A percentile compares a stretch with the other conserved stretches of the same genome.
Evolutionary conservation across 2,888 invertebrate genomes (phyloP).

Genomic region (Lissocephala sabroskyi): DNA sequence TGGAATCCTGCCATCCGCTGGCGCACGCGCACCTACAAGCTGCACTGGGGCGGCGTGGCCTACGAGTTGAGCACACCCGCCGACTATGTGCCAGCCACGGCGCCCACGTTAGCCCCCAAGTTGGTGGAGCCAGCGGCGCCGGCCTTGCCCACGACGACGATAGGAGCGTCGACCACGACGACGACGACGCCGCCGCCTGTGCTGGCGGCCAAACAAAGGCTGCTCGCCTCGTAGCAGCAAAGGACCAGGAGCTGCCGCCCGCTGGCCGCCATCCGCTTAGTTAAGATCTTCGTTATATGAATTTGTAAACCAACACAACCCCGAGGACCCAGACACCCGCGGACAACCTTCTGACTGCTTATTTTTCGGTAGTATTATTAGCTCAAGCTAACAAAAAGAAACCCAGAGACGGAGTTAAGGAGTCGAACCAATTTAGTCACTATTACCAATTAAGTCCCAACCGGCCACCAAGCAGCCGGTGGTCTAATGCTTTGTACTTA

Average conservation of each 20-base stretch:
- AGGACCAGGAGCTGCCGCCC: conserved; percentile 3
- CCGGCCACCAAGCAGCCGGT: too few relatives aligned
- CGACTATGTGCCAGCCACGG: background rate
- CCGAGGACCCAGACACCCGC: too few relatives aligned
- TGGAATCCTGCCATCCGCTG: conserved; percentile 92
- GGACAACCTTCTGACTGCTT: conserved; percentile 12
- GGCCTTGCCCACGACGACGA: background rate
- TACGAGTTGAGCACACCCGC: conserved; percentile 81
- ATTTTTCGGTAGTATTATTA: conserved; percentile 50
- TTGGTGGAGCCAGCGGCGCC: conserved; percentile 14
- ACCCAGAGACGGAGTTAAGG: too few relatives aligned
- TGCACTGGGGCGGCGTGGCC: conserved; percentile 96
- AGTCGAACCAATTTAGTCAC: conserved; percentile 38
- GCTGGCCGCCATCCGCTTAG: conserved; percentile 14
- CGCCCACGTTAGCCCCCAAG: conserved; percentile 35
- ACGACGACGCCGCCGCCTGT: conserved; percentile 14
- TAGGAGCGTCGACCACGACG: too few relatives aligned
- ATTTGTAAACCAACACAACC: too few relatives aligned
- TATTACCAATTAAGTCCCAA: conserved; percentile 14
- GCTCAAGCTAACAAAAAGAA: conserved; percentile 31
- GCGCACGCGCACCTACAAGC: conserved; percentile 91
- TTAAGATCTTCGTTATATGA: conserved; percentile 35
- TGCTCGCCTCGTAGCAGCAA: conserved; percentile 53
- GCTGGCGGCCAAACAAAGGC: conserved; percentile 26
- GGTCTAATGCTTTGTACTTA: too few relatives aligned